These are phyloP conservation scores for Ancistrus triradiatus DNA, from an alignment of 2,113 vertebrate species.

Conservation along the genomic window DNA sequence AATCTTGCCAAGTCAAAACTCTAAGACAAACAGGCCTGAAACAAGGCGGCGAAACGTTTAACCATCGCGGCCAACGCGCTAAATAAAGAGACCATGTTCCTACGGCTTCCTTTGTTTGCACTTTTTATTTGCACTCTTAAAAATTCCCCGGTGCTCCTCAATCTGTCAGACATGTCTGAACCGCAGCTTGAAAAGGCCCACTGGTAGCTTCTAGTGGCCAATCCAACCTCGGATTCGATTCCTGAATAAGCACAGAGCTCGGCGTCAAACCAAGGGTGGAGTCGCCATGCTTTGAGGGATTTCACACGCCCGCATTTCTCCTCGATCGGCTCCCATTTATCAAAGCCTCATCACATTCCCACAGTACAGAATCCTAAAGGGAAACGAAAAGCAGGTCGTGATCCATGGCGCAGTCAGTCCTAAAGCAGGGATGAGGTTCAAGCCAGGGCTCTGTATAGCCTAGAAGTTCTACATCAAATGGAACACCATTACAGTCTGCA, in stretches of 20 bases:
- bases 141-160: constrained; percentile 17
- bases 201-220: constrained; percentile 21
- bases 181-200: constrained; percentile 22
- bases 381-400: too few relatives aligned
- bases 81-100: constrained; percentile 25
- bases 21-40: too few relatives aligned
- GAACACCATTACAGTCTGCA: too few relatives aligned
- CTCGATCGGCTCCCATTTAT: neutral
- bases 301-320: neutral
- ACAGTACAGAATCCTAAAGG: too few relatives aligned
- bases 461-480: too few relatives aligned
- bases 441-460: too few relatives aligned
- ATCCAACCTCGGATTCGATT: neutral
- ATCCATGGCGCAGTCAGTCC: too few relatives aligned
- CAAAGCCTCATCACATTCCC: too few relatives aligned
- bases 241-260: constrained; percentile 10
- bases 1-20: too few relatives aligned
- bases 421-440: too few relatives aligned
- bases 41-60: constrained; percentile 2
- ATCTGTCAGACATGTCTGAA: constrained; percentile 32
- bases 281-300: neutral
- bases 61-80: neutral
- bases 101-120: constrained; percentile 24
- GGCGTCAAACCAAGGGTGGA: constrained; percentile 16
- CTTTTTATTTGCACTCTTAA: constrained; percentile 32